Conservation (phyloP, 2,888 invertebrate genomes). For the Melinopterus prodromus region DNA sequence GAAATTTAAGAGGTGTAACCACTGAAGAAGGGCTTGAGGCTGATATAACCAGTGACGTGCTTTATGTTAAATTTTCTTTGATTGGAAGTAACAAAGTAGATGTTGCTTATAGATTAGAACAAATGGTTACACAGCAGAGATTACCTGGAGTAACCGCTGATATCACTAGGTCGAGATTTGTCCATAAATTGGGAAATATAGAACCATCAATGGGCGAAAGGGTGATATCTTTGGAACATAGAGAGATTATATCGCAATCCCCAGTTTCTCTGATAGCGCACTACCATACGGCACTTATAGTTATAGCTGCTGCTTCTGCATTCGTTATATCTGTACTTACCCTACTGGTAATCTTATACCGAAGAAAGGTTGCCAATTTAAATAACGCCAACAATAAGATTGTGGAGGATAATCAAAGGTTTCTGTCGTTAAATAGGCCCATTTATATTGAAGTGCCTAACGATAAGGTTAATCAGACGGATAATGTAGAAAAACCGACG, state of each 20-base stretch:
- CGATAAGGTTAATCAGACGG: slow-evolving; percentile 60
- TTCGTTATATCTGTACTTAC: slow-evolving; percentile 81
- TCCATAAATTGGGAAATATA: slow-evolving; percentile 63
- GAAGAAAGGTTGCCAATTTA: slow-evolving; percentile 66
- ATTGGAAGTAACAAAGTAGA: slow-evolving; percentile 80
- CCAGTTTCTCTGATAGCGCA: slow-evolving; percentile 73
- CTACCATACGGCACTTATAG: slow-evolving; percentile 80
- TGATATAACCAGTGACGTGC: slow-evolving; percentile 63
- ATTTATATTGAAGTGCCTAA: slow-evolving; percentile 75
- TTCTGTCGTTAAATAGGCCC: slow-evolving; percentile 70
- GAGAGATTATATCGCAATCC: slow-evolving; percentile 74
- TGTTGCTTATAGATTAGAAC: slow-evolving; percentile 80
- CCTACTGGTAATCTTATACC: slow-evolving; percentile 78
- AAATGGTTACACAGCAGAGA: slow-evolving; percentile 70
- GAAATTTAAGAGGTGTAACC: slow-evolving; percentile 59
- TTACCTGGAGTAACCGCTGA: slow-evolving; percentile 67
- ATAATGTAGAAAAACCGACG: slow-evolving; percentile 24
- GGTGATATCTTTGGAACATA: slow-evolving; percentile 67
- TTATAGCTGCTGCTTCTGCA: slow-evolving; percentile 80
- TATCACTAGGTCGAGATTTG: slow-evolving; percentile 70
- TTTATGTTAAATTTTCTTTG: slow-evolving; percentile 69
- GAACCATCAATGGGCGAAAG: slow-evolving; percentile 55
- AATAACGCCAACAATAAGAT: slow-evolving; percentile 63
- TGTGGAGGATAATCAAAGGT: slow-evolving; percentile 63
- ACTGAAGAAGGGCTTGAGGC: slow-evolving; percentile 63